Evolutionary conservation across 2,888 invertebrate genomes (phyloP), one percentile per base, ranked within the genome.

Genomic region (Hedya salicella): DNA sequence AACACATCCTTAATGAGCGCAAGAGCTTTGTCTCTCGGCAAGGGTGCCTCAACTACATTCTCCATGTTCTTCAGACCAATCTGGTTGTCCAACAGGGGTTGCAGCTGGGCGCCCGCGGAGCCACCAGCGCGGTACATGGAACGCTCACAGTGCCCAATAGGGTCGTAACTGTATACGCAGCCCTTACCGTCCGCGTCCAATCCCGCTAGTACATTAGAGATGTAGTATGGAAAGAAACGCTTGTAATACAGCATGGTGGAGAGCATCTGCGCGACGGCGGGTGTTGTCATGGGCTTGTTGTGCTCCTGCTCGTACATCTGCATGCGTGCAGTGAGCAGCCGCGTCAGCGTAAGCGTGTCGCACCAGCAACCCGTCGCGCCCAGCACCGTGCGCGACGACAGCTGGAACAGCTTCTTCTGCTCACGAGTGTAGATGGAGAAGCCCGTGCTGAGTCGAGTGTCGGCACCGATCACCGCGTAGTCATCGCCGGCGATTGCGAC

Each of bases 341-440:
- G 94, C 9, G 97, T 97, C 53, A 99, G 92, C 0, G 99, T 97
- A 16, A 99, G 91, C 3, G 97, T 97, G 89, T 99, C 99, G 79
- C 99, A 98, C 97, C 99, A 99, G 87, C 99, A 99, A 17, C 99
- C 99, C 19, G 97, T 95, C 63, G 97, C 97, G 0, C 97, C 98
- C n/a, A 99, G 92, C 40, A 99, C 96, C 0, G 98, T 98, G 54
- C 94, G 94, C 0, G 95, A 91, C 0, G 98, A 96, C 74, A 99
- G 87, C 71, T 94, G 92, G 79, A 98, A 98, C 9, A 98, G 90
- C 86, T 99, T 99, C 71, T 96, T 95, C 81, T 97, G 97, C 64
- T 97, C 95, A 42, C 98, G 94, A 0, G 98, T 96, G 78, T 97
- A 96, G 79, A 99, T 98, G 3, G 96, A 95, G 86, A 96, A 98